Conservation (phyloP, 1,140 invertebrate species). For the Heliothis subflexa region DNA sequence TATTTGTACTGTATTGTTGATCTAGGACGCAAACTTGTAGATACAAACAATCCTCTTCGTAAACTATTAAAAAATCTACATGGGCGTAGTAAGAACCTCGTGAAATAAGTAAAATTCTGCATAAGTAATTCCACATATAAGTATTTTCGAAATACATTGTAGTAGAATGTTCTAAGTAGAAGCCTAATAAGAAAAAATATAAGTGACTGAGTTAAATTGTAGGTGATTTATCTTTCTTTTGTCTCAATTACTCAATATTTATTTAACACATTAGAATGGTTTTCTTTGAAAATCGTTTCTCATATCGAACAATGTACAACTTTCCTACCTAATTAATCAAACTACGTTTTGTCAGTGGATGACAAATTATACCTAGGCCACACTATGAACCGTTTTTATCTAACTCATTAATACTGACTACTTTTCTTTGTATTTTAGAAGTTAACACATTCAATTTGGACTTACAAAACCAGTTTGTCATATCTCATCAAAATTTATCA, state of each 20-base stretch:
- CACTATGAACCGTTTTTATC: not conserved
- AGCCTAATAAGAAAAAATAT: too few species aligned
- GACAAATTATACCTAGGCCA: not conserved
- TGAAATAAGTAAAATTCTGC: too few species aligned
- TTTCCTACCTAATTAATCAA: conserved; percentile 36
- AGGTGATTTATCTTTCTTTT: not conserved
- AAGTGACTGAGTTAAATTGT: too few species aligned
- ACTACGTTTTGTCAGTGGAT: not conserved
- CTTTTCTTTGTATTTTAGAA: conserved; percentile 3
- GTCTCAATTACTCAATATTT: not conserved
- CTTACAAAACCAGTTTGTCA: conserved; percentile 19
- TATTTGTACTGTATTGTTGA: too few species aligned
- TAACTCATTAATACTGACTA: conserved; percentile 8
- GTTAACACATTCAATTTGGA: conserved; percentile 17
- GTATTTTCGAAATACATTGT: too few species aligned
- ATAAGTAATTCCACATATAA: too few species aligned
- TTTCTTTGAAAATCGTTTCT: conserved; percentile 7
- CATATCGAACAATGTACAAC: conserved; percentile 20
- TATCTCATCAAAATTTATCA: conserved; percentile 26
- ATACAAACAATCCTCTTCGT: too few species aligned
- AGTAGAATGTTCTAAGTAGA: too few species aligned
- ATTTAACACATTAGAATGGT: not conserved
- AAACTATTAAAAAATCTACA: too few species aligned
- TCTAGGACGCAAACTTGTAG: too few species aligned
- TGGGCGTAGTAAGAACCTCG: too few species aligned